Conservation (phyloP, 2,113 vertebrate species). For the Alces alces region DNA sequence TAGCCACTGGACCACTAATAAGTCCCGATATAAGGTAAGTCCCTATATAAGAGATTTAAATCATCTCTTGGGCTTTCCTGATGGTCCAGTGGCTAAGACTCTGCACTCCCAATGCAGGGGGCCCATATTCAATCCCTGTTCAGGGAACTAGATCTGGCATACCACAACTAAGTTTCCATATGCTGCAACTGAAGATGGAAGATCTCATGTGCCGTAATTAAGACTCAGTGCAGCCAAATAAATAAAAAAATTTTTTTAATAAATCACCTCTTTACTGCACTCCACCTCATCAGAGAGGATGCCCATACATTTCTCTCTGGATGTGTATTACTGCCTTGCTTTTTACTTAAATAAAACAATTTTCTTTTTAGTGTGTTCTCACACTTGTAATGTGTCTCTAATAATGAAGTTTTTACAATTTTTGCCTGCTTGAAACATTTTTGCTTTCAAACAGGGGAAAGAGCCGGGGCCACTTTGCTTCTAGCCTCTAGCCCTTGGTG, state of each 20-base stretch:
- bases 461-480: not conserved
- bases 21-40: not conserved
- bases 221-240: not conserved
- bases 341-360: not conserved
- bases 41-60: not conserved
- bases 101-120: not conserved
- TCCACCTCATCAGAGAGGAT: not conserved
- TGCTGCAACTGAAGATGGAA: not conserved
- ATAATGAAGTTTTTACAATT: not conserved
- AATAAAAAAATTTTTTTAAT: not conserved
- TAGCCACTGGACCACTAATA: not conserved
- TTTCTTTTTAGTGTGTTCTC: not conserved
- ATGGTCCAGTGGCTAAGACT: not conserved
- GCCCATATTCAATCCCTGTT: not conserved
- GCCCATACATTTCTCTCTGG: not conserved
- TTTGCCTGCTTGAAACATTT: not conserved
- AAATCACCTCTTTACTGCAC: not conserved
- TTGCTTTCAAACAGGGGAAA: not conserved
- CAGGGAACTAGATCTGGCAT: not conserved
- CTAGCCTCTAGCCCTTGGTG: not conserved
- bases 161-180: not conserved
- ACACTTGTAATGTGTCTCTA: not conserved
- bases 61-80: not conserved
- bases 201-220: not conserved
- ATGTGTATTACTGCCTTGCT: not conserved